Evolutionary conservation across 1,140 invertebrate species (phyloP), one percentile per base, ranked within the genome.

Genomic region (Coptotermes formosanus): DNA sequence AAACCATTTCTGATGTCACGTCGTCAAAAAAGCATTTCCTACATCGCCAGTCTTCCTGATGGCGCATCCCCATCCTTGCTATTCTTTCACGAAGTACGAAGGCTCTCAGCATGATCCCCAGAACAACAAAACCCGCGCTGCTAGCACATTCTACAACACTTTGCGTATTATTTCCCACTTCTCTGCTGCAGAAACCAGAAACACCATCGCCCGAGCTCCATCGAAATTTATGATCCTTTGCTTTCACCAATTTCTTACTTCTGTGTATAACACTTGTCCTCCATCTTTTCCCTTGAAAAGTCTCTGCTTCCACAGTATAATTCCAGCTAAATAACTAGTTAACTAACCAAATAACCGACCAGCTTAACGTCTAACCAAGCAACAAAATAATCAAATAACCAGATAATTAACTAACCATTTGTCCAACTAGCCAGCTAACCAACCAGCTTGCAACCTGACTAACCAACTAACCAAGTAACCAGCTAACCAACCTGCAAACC

Each of bases 21-120:
- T 75, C 64, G 64, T 75, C 64, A 75, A 75, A 75, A 75, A 75
- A 30, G n/a, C 64, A 75, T 75, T 75, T 25, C n/a, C 64, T 75
- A 12, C 52, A 19, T 21, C 19, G 52, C 52, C 19, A 55, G 0
- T 19, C 14, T 55, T 55, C 52, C 52, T 55, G 52, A 55, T 55
- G 52, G 45, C 9, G 38, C 38, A 38, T 38, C 38, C 38, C 38
- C 2, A 38, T 38, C 38, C 14, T 23, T 14, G 2, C 48, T 7
- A 48, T 19, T 19, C 7, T 23, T 64, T 19, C 21, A 64, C 7
- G 64, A 75, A 8, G 64, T n/a, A 75, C 4, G 25, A 75, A 75
- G 14, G 19, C 3, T n/a, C 64, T 30, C 0, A 14, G 64, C 30
- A 3, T 75, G 25, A 30, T 75, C 25, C 64, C 64, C 64, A n/a